phyloP scores from a whole-genome alignment of 2,797 vertebrate species.

The Anomalospiza imberbis region DNA sequence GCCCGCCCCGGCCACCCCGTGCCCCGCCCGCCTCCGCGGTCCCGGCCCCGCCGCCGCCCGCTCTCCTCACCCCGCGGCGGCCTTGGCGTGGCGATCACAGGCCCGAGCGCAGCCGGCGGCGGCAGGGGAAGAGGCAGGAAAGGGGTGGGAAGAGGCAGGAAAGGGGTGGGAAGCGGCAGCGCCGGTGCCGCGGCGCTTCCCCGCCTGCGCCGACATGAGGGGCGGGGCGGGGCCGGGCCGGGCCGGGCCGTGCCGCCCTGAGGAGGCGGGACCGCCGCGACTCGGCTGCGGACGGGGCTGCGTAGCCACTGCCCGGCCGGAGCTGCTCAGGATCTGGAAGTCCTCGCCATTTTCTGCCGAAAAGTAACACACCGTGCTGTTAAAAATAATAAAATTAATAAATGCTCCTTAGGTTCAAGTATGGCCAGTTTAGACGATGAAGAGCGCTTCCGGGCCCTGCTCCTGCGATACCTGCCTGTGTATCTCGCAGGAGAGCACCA shows the following conservation, averaged over 20 bases:
- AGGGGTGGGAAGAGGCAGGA: background rate
- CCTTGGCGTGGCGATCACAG: background rate
- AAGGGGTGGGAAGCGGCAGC: background rate
- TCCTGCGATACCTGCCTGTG: rapidly evolving
- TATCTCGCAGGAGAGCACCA: rapidly evolving
- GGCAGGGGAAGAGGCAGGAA: background rate
- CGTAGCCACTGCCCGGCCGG: rapidly evolving
- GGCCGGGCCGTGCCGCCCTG: background rate
- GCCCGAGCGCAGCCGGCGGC: background rate
- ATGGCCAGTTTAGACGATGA: rapidly evolving
- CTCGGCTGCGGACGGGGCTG: rapidly evolving
- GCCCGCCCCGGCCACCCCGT: background rate
- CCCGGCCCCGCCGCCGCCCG: background rate
- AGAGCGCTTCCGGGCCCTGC: background rate
- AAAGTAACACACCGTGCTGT: rapidly evolving
- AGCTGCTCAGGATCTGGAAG: rapidly evolving
- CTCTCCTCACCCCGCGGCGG: background rate
- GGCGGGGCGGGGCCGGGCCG: background rate
- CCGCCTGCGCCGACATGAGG: conserved; percentile 48
- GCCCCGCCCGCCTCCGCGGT: background rate
- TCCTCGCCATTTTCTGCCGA: rapidly evolving
- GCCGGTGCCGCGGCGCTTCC: background rate
- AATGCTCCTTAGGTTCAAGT: background rate
- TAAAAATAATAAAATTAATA: background rate
- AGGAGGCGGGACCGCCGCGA: background rate